Base-by-base conservation (phyloP, 2,888 invertebrate species). In the Melikaiella ostensackeni region DNA sequence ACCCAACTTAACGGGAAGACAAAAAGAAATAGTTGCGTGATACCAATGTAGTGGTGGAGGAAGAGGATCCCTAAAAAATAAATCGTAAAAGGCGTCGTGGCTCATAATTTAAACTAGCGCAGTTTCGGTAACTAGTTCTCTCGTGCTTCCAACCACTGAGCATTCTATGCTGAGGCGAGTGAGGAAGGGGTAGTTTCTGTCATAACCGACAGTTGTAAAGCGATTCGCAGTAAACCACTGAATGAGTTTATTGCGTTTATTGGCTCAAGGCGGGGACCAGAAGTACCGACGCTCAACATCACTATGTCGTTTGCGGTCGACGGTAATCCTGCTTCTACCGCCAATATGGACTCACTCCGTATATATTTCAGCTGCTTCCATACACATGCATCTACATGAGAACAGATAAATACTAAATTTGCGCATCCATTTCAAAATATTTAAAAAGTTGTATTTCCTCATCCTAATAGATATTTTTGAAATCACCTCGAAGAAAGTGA, bases 201-300 rank as follows among this genome's bases (percentile, higher is more conserved):
- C 86, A 84, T 88, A 89, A 88, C 88, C 84, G 82, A 87, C 84
- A 88, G 91, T 87, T 91, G 90, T 91, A 91, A 91, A 91, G 86
- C 91, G 86, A 91, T 91, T 90, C 86, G 87, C 89, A 88, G 87
- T 91, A 88, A 91, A 91, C 85, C 88, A 84, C 81, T 83, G 87
- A 91, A 91, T 91, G 91, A 90, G 89, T 91, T 91, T 91, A 91
- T 91, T 89, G 89, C 91, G 88, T 88, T 91, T 89, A 91, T 91
- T 91, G 86, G 83, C 84, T 81, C 42, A 81, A 79, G 79, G 70
- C 80, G 80, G 78, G 79, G 70, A 81, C 78, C 83, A 84, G 85
- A 86, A 86, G 84, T 85, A 81, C 81, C 80, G 75, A 79, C 81
- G 81, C 83, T 84, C 82, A 86, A 82, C 82, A 82, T 78, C 78